Conservation (phyloP, 2,113 vertebrate species). For the Patagioenas fasciata region DNA sequence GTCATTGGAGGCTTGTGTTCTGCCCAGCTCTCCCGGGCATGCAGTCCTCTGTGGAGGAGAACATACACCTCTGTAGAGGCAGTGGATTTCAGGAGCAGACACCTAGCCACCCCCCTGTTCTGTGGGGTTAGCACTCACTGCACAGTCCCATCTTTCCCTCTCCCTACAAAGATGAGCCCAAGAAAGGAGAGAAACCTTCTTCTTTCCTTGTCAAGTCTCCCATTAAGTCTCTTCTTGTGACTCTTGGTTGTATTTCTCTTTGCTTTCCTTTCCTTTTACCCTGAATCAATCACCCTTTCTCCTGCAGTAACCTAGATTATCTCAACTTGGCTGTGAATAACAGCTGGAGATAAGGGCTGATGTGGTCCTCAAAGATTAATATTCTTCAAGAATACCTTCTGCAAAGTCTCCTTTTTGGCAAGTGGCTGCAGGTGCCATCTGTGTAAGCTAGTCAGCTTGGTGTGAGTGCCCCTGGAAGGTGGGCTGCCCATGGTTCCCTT, state of each 20-base stretch:
- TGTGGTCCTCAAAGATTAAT: neutral
- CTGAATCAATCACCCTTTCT: neutral
- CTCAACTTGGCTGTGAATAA: neutral
- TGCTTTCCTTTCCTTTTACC: neutral
- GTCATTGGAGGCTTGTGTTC: fast-evolving
- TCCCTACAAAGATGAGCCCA: neutral
- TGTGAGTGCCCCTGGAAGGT: neutral
- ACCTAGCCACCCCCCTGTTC: neutral
- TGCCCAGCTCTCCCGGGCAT: neutral
- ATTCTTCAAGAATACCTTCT: neutral
- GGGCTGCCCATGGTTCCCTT: neutral
- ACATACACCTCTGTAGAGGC: neutral
- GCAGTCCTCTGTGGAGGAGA: conserved; percentile 26
- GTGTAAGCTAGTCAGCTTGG: neutral
- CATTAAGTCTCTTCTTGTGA: neutral
- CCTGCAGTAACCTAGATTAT: neutral
- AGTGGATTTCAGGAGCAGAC: neutral
- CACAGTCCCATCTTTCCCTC: neutral
- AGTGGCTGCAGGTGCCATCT: neutral
- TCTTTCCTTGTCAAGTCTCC: neutral
- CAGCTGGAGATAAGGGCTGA: neutral
- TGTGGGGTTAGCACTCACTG: neutral
- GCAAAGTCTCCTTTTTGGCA: neutral
- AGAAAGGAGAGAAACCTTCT: neutral
- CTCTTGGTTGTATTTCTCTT: neutral